Conservation (phyloP, 2,888 invertebrate genomes). For the Dioctria rufipes region DNA sequence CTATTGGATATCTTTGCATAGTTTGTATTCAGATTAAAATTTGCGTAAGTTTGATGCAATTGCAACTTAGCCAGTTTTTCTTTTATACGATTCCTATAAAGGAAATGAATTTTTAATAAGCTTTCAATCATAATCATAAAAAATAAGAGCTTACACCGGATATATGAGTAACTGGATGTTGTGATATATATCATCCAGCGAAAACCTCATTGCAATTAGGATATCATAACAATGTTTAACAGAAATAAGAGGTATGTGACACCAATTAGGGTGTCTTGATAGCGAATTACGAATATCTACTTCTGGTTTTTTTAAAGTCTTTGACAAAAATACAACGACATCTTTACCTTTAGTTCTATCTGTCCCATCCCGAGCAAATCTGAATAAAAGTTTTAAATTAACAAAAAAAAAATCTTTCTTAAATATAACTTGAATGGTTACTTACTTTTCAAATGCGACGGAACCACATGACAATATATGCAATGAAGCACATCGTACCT, state of each 20-base stretch:
- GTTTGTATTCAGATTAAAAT: slow-evolving; percentile 64
- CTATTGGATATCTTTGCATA: slow-evolving; percentile 70
- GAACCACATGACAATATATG: slow-evolving; percentile 70
- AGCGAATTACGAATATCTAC: slow-evolving; percentile 69
- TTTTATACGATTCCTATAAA: slow-evolving; percentile 67
- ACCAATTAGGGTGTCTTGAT: slow-evolving; percentile 77
- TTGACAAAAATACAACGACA: slow-evolving; percentile 69
- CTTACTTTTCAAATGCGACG: slow-evolving; percentile 70
- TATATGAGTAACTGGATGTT: slow-evolving; percentile 80
- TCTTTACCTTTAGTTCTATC: slow-evolving; percentile 73
- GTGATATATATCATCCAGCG: slow-evolving; percentile 73
- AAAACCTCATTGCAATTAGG: slow-evolving; percentile 73
- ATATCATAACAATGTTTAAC: slow-evolving; percentile 76
- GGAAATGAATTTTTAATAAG: slow-evolving; percentile 27
- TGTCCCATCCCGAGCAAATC: slow-evolving; percentile 75
- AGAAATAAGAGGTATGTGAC: slow-evolving; percentile 75
- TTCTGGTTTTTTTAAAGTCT: slow-evolving; percentile 66
- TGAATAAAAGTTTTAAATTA: slow-evolving; percentile 58
- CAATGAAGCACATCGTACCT: slow-evolving; percentile 72
- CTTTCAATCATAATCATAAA: not conserved
- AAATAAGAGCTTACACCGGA: slow-evolving; percentile 74
- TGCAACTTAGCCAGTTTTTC: slow-evolving; percentile 66
- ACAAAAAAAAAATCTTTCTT: not conserved
- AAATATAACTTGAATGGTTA: slow-evolving; percentile 40
- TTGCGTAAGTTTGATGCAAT: slow-evolving; percentile 62